Percentiles rank a stretch among this genome's conserved stretches.
Evolutionary conservation across 2,797 vertebrate species (phyloP).

Genomic region (Sarcoramphus papa): DNA sequence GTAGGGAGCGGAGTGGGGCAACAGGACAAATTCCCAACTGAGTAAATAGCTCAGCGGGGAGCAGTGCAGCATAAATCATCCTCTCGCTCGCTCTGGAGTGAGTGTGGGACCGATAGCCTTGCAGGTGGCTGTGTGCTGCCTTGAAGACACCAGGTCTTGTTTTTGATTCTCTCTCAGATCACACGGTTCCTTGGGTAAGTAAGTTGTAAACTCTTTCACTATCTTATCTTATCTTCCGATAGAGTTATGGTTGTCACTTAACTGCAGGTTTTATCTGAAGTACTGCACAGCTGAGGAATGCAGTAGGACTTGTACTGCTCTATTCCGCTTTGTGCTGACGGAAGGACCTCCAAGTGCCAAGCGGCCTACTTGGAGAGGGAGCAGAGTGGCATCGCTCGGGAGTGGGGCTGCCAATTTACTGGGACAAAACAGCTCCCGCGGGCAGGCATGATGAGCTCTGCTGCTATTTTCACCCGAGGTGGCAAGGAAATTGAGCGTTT

Average conservation of each 20-base stretch:
- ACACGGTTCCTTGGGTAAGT: neutral
- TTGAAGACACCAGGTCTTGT: neutral
- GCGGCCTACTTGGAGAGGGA: neutral
- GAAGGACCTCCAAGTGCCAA: neutral
- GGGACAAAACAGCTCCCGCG: neutral
- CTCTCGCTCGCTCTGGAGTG: neutral
- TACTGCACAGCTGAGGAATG: slow-evolving; percentile 30
- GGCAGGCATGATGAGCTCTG: neutral
- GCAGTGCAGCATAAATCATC: neutral
- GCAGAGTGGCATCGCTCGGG: neutral
- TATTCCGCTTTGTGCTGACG: neutral
- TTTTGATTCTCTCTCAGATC: neutral
- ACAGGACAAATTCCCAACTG: neutral
- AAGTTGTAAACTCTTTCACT: neutral
- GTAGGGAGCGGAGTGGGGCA: neutral
- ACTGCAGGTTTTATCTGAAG: neutral
- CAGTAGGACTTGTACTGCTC: neutral
- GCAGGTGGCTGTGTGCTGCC: neutral
- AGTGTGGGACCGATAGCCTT: neutral
- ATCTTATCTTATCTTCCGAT: neutral
- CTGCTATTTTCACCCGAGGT: neutral
- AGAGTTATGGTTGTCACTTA: neutral
- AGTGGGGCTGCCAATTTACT: neutral
- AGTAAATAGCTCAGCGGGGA: neutral
- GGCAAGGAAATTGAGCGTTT: neutral